phyloP scores from a whole-genome alignment of 2,888 invertebrate species.

The Cistogaster globosa region DNA sequence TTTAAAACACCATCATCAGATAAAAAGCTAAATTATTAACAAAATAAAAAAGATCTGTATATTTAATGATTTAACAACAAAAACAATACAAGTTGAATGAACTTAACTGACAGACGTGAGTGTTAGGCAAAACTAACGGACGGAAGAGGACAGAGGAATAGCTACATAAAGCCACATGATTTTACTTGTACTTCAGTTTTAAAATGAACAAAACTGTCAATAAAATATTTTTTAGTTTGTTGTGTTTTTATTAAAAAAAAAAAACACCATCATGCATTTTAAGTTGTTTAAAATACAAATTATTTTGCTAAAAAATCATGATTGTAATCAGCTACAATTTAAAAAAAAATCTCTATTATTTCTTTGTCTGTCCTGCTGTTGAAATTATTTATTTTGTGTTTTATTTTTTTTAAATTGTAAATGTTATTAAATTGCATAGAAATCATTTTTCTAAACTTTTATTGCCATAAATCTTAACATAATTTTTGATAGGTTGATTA shows the following conservation, averaged over 20 bases:
- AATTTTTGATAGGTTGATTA: conserved; percentile 18
- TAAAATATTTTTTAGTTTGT: conserved; percentile 28
- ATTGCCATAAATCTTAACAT: too few relatives aligned
- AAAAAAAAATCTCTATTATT: background rate
- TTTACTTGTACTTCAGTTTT: conserved; percentile 23
- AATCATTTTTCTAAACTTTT: too few relatives aligned
- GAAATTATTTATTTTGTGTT: background rate
- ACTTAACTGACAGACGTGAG: conserved; percentile 32
- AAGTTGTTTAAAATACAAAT: conserved; percentile 13
- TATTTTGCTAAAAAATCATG: conserved; percentile 38
- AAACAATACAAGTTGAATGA: conserved; percentile 41
- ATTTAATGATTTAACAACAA: conserved; percentile 25
- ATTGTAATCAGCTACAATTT: conserved; percentile 40
- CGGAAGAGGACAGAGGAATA: too few relatives aligned
- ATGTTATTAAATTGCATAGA: conserved; percentile 9
- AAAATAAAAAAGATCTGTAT: conserved; percentile 41
- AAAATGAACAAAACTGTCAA: conserved; percentile 66
- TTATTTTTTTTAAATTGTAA: conserved; percentile 20
- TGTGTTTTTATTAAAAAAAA: conserved; percentile 43
- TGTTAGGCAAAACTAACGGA: background rate
- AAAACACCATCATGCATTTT: background rate
- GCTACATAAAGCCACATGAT: background rate
- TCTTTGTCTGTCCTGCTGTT: conserved; percentile 4
- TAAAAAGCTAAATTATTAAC: conserved; percentile 33
- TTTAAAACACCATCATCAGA: conserved; percentile 23